Evolutionary conservation across 2,797 vertebrate species (phyloP).

Genomic region (Halcyon leucocephala): DNA sequence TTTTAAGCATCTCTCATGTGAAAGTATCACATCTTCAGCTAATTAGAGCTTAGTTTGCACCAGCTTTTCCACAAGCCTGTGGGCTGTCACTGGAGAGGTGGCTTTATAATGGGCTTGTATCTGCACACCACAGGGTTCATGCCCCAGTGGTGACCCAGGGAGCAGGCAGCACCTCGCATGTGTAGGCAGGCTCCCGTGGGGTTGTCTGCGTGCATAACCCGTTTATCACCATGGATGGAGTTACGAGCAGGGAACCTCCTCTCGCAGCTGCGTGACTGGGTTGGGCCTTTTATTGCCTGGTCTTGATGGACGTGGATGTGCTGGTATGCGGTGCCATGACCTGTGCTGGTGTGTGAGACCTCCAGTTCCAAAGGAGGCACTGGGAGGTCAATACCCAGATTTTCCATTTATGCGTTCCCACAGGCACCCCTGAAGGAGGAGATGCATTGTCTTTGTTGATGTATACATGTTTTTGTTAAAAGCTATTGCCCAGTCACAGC

Average conservation of each 20-base stretch:
- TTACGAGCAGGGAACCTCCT: background rate
- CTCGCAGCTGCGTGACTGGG: background rate
- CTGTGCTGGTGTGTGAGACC: rapidly evolving
- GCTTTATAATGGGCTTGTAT: background rate
- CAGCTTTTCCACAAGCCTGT: background rate
- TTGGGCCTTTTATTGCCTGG: background rate
- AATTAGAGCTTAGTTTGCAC: background rate
- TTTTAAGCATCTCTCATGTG: background rate
- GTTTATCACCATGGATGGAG: background rate
- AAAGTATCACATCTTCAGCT: background rate
- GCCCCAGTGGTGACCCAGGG: background rate
- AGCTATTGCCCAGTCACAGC: background rate
- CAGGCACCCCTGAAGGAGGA: background rate
- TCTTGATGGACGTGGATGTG: rapidly evolving
- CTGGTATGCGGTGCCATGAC: rapidly evolving
- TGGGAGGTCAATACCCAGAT: background rate
- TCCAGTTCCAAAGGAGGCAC: rapidly evolving
- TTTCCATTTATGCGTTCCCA: background rate
- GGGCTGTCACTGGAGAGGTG: background rate
- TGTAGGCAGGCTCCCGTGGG: background rate
- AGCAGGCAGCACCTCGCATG: rapidly evolving
- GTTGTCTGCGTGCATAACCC: rapidly evolving
- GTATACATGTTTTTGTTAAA: background rate
- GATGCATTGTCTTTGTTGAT: background rate
- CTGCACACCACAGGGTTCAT: rapidly evolving